These are phyloP conservation scores for Alligator mississippiensis DNA, from an alignment of 2,113 vertebrate species.

Conservation along the genomic window DNA sequence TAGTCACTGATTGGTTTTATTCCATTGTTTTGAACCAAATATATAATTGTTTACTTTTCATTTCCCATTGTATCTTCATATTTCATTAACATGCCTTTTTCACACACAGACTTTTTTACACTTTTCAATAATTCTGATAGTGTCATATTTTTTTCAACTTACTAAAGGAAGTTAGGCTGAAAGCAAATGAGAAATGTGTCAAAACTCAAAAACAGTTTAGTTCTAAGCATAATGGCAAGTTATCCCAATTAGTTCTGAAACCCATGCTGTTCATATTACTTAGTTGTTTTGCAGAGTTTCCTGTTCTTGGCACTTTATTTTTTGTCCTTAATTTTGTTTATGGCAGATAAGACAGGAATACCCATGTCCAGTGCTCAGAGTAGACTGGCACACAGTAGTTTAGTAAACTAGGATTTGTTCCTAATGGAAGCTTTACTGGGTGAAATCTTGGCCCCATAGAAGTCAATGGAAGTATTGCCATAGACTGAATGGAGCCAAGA, in stretches of 20 bases:
- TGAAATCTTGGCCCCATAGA: background rate
- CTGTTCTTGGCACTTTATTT: background rate
- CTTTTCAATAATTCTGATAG: background rate
- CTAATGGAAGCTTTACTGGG: background rate
- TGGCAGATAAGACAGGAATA: background rate
- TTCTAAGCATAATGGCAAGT: background rate
- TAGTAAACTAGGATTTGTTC: background rate
- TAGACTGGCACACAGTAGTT: background rate
- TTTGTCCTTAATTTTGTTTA: slow-evolving; percentile 18
- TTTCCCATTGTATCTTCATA: background rate
- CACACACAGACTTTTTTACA: rapidly evolving
- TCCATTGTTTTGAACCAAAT: background rate
- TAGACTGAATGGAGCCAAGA: background rate
- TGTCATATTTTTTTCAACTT: background rate
- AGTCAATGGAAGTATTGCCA: background rate
- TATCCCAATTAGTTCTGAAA: background rate
- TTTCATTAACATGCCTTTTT: background rate
- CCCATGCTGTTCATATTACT: background rate
- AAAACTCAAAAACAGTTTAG: background rate
- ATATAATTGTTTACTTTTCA: background rate
- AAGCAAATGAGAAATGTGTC: background rate
- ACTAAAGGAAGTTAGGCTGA: background rate
- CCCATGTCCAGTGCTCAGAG: background rate
- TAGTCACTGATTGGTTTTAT: background rate
- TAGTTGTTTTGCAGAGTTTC: background rate